Conservation (phyloP, 2,797 vertebrate species). For the Helicolenus hilgendorfi region DNA sequence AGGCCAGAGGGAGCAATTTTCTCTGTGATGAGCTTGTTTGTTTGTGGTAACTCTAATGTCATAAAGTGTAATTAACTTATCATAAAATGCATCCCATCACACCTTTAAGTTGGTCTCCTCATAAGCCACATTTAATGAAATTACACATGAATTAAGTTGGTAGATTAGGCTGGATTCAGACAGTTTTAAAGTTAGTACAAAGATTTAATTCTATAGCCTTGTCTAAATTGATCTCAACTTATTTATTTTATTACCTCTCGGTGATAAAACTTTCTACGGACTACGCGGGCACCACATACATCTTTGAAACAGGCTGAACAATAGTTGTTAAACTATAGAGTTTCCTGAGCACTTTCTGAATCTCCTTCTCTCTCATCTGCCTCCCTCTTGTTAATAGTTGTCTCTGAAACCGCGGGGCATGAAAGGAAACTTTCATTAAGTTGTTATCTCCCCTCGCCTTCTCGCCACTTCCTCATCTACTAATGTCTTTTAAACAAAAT, state of each 20-base stretch:
- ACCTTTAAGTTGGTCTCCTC: not conserved
- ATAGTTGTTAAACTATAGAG: conserved; percentile 24
- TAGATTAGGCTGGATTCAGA: not conserved
- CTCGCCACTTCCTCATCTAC: conserved; percentile 49
- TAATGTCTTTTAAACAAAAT: conserved; percentile 76
- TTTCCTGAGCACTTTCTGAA: conserved; percentile 32
- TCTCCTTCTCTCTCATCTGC: conserved; percentile 20
- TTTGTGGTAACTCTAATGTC: not conserved
- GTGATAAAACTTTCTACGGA: conserved; percentile 23
- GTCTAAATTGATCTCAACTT: conserved; percentile 30
- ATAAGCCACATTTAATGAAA: not conserved
- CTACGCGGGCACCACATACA: not conserved
- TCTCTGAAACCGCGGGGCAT: conserved; percentile 53
- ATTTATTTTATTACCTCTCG: conserved; percentile 3
- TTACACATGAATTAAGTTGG: not conserved
- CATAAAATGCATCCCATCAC: not conserved
- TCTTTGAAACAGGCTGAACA: conserved; percentile 35
- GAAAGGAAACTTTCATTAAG: conserved; percentile 79
- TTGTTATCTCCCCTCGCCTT: conserved; percentile 62
- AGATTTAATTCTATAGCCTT: not conserved
- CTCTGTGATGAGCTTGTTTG: not conserved
- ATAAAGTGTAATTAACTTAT: not conserved
- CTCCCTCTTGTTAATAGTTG: conserved; percentile 52
- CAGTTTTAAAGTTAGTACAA: not conserved
- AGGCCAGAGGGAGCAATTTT: not conserved